phyloP scores from a whole-genome alignment of 2,113 vertebrate genomes.

The Chinchilla lanigera region DNA sequence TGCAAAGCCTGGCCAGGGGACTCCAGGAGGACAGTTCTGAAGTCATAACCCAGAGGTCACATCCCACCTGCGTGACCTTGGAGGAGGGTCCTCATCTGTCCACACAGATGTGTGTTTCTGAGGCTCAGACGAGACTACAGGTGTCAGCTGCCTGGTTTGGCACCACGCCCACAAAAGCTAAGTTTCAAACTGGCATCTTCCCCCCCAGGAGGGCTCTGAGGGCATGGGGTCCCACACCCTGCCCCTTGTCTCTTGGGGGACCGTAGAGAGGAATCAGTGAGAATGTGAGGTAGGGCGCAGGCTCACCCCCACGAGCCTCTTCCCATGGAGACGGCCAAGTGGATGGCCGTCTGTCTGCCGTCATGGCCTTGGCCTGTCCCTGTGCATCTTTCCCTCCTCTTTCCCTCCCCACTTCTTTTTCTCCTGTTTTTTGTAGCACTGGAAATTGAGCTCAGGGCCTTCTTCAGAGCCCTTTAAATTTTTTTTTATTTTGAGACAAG shows the following conservation, averaged over 20 bases:
- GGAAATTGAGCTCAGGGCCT: not conserved
- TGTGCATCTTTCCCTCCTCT: not conserved
- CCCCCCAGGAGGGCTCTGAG: not conserved
- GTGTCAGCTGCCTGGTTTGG: not conserved
- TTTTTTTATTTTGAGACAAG: not conserved
- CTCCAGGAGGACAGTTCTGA: not conserved
- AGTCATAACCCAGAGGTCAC: not conserved
- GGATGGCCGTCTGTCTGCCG: not conserved
- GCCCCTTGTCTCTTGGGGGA: rapidly evolving
- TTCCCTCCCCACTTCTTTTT: not conserved
- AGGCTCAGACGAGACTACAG: not conserved
- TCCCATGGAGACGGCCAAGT: not conserved
- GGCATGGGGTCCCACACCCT: not conserved
- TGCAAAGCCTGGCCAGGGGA: not conserved
- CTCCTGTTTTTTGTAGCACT: not conserved
- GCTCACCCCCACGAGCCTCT: not conserved
- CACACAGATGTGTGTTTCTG: rapidly evolving
- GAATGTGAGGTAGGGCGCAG: rapidly evolving
- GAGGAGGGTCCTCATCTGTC: not conserved
- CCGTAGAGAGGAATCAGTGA: not conserved
- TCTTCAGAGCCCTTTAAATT: not conserved
- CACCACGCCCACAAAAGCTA: not conserved
- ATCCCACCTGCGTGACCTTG: not conserved
- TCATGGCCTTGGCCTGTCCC: not conserved
- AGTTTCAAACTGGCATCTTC: not conserved